Evolutionary conservation across 2,888 invertebrate genomes (phyloP).

Genomic region (Bursaphelenchus okinawaensis): DNA sequence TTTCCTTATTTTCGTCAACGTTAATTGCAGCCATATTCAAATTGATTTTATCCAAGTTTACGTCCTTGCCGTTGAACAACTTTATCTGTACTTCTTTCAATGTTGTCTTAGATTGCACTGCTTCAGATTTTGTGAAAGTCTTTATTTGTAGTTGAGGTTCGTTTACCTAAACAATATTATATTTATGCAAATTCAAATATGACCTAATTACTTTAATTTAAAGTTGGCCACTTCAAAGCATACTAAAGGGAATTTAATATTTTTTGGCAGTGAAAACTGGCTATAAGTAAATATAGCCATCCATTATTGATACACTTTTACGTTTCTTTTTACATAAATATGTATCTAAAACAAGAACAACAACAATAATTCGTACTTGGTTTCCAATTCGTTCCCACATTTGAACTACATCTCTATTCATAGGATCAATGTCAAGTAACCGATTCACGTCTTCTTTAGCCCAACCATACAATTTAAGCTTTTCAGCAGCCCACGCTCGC

Average conservation of each 20-base stretch:
- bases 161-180: constrained; percentile 10
- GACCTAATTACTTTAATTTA: too few species aligned
- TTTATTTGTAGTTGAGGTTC: background rate
- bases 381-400: constrained; percentile 8
- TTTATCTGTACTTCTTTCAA: background rate
- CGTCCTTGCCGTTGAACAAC: background rate
- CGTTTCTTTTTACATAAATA: too few species aligned
- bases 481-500: constrained; percentile 17
- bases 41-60: background rate
- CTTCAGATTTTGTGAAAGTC: constrained; percentile 12
- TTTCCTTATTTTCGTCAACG: background rate
- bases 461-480: constrained; percentile 18
- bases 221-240: too few species aligned
- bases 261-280: too few species aligned
- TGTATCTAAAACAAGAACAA: too few species aligned
- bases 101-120: constrained; percentile 4
- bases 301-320: too few species aligned
- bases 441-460: constrained; percentile 12
- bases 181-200: too few species aligned
- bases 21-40: background rate
- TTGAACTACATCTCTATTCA: constrained; percentile 13
- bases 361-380: too few species aligned
- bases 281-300: too few species aligned
- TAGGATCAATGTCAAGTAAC: constrained; percentile 18
- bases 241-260: too few species aligned